Conservation (phyloP, 2,888 invertebrate species). For the Bruchidius siliquastri region DNA sequence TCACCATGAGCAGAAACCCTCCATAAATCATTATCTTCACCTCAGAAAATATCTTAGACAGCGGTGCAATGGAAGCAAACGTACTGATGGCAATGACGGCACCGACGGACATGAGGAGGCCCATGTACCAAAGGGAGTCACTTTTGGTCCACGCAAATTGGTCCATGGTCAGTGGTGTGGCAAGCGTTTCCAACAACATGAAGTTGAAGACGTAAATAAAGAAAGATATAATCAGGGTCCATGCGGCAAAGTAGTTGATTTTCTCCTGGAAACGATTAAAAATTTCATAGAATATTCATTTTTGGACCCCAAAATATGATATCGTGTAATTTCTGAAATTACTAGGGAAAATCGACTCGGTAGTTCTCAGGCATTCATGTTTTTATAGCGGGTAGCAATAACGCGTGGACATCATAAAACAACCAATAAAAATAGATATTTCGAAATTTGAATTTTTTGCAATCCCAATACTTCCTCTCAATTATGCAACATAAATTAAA, state of each 20-base stretch:
- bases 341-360: no score
- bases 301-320: no score
- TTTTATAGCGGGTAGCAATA: no score
- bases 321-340: no score
- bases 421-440: no score
- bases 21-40: conserved; percentile 76
- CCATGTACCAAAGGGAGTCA: conserved; percentile 76
- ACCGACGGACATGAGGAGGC: conserved; percentile 74
- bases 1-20: conserved; percentile 74
- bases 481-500: no score
- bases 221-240: conserved; percentile 75
- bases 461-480: no score
- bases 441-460: no score
- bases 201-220: conserved; percentile 84
- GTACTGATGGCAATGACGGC: conserved; percentile 71
- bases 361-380: no score
- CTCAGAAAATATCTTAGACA: conserved; percentile 70
- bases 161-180: conserved; percentile 81
- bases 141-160: conserved; percentile 81
- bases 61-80: conserved; percentile 65
- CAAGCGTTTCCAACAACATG: conserved; percentile 81
- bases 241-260: conserved; percentile 71
- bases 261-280: conserved; percentile 44
- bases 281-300: no score
- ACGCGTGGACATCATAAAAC: no score